These are phyloP conservation scores for Lophochroa leadbeateri DNA, from an alignment of 2,113 vertebrate genomes.

Conservation along the genomic window DNA sequence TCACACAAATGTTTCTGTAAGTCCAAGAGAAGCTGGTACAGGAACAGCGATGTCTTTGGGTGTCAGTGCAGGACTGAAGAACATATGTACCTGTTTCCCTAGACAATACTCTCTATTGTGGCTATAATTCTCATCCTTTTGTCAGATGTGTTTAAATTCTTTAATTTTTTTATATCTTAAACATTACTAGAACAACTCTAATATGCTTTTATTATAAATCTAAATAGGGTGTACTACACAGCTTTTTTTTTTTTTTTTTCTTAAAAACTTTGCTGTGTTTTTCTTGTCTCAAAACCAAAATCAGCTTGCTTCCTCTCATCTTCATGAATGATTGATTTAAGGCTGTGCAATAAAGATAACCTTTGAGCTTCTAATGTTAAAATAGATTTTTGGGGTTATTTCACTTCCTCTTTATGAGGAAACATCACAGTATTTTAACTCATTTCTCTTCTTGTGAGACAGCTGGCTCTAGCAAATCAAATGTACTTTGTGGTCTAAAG, in stretches of 20 bases:
- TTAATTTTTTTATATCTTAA: not conserved
- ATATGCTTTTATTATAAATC: not conserved
- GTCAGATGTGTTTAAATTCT: not conserved
- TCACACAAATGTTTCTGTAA: not conserved
- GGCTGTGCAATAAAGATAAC: not conserved
- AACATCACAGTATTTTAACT: not conserved
- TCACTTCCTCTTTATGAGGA: not conserved
- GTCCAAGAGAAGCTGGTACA: not conserved
- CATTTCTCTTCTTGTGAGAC: not conserved
- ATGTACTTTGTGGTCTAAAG: not conserved
- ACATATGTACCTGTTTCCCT: rapidly evolving
- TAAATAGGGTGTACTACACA: not conserved
- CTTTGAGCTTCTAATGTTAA: not conserved
- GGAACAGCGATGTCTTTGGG: not conserved
- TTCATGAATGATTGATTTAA: not conserved
- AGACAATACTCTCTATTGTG: not conserved
- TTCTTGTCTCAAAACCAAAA: not conserved
- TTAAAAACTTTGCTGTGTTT: not conserved
- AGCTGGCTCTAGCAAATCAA: not conserved
- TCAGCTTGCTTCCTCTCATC: too few species aligned
- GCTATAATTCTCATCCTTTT: not conserved
- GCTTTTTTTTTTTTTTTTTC: not conserved
- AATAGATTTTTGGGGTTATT: not conserved
- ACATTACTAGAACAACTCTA: not conserved
- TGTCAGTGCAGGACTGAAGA: not conserved